These are phyloP conservation scores for Aelia acuminata DNA, from an alignment of 2,888 invertebrate genomes.

Conservation along the genomic window DNA sequence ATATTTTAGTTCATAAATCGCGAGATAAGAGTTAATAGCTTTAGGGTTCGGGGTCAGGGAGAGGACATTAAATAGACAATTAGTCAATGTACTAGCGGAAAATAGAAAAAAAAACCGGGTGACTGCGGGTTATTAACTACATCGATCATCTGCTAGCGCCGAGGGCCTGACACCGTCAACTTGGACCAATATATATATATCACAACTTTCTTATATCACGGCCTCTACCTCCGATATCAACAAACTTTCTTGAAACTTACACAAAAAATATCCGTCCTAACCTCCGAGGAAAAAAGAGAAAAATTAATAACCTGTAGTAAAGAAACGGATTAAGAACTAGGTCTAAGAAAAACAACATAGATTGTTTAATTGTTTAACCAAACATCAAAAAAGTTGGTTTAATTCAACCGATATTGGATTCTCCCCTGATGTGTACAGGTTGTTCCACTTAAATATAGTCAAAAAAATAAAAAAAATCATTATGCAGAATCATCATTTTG, in stretches of 20 bases:
- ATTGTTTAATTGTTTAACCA: too few species aligned
- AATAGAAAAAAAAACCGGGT: not conserved
- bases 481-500: too few species aligned
- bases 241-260: not conserved
- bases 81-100: conserved; percentile 8
- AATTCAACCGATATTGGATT: too few species aligned
- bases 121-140: conserved; percentile 3
- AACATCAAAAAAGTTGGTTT: too few species aligned
- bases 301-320: not conserved
- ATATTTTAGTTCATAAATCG: not conserved
- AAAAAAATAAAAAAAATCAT: too few species aligned
- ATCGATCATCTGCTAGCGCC: not conserved
- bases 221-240: not conserved
- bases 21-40: not conserved
- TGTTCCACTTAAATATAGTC: too few species aligned
- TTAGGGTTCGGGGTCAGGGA: not conserved
- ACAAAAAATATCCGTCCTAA: not conserved
- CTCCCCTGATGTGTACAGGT: too few species aligned
- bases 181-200: not conserved
- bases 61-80: not conserved
- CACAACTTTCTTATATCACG: not conserved
- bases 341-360: not conserved
- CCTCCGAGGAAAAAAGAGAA: not conserved
- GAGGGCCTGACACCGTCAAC: not conserved
- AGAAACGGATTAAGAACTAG: not conserved